phyloP scores from a whole-genome alignment of 2,888 invertebrate species.

The Theodoxus fluviatilis region DNA sequence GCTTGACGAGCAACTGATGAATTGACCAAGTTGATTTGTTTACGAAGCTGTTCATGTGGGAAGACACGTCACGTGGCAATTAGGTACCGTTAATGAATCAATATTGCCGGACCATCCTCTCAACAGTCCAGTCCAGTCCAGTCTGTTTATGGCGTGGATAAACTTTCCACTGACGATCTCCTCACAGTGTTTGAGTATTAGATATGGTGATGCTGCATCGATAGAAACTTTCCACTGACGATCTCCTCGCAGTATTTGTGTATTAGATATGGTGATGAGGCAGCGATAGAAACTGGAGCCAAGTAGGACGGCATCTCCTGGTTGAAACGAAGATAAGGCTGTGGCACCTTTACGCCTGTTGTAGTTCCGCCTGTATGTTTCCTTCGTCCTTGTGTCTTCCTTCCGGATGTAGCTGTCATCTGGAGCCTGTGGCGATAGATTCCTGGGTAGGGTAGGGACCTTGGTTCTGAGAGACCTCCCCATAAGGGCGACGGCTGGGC shows the following conservation, averaged over 20 bases:
- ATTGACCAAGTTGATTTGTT: no score
- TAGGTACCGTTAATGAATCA: no score
- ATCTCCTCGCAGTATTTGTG: neutral
- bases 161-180: no score
- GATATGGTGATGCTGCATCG: slow-evolving; percentile 22
- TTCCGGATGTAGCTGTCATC: neutral
- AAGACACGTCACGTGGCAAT: no score
- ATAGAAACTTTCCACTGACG: slow-evolving; percentile 25
- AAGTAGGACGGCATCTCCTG: slow-evolving; percentile 7
- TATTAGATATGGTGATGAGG: neutral
- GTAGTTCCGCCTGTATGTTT: neutral
- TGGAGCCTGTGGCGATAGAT: neutral
- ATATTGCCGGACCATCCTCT: no score
- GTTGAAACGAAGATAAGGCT: neutral
- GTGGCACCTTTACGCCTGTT: neutral
- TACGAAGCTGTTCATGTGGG: no score
- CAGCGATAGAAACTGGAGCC: no score
- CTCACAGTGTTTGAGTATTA: no score
- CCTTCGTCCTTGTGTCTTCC: neutral
- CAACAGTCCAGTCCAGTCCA: no score
- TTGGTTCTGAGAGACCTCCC: slow-evolving; percentile 7
- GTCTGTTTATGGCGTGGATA: no score
- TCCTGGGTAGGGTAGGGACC: neutral
- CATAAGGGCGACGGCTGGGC: neutral
- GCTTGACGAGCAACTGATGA: no score